Percentiles rank a stretch among this genome's conserved stretches.
These are phyloP conservation scores for Orientallactaga sibirica DNA, from an alignment of 2,797 vertebrate genomes.

Conservation along the genomic window DNA sequence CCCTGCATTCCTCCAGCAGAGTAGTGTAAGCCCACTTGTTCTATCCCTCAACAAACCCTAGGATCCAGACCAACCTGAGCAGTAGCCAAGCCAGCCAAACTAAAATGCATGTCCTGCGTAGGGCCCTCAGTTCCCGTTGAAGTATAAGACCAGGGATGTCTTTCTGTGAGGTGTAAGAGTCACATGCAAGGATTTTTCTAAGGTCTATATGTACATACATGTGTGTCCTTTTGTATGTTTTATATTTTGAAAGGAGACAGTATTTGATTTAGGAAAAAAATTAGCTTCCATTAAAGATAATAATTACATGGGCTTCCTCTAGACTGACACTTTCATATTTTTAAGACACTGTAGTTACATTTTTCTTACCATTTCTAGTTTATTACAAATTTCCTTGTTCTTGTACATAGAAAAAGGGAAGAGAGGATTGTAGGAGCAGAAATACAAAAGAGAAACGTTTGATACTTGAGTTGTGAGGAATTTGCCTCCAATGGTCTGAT, in stretches of 20 bases:
- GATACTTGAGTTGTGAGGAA: conserved; percentile 17
- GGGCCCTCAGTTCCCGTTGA: background rate
- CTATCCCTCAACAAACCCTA: background rate
- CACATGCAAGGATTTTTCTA: background rate
- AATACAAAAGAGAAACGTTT: conserved; percentile 27
- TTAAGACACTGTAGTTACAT: background rate
- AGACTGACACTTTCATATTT: background rate
- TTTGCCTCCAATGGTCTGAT: background rate
- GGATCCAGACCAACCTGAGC: background rate
- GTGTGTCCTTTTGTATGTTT: background rate
- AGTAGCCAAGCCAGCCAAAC: background rate
- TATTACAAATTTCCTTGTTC: conserved; percentile 28
- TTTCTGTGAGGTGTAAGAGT: background rate
- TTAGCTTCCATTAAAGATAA: background rate
- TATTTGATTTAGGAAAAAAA: background rate
- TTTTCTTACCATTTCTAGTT: conserved; percentile 18
- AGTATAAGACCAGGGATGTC: background rate
- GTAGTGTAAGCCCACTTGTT: background rate
- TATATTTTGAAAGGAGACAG: background rate
- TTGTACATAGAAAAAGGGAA: background rate
- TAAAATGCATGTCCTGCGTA: background rate
- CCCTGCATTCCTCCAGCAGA: background rate
- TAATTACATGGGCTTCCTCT: background rate
- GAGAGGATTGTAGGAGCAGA: background rate
- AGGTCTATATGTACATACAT: background rate